These are phyloP conservation scores for Anagrus nilaparvatae DNA, from an alignment of 1,140 invertebrate genomes.

Conservation along the genomic window DNA sequence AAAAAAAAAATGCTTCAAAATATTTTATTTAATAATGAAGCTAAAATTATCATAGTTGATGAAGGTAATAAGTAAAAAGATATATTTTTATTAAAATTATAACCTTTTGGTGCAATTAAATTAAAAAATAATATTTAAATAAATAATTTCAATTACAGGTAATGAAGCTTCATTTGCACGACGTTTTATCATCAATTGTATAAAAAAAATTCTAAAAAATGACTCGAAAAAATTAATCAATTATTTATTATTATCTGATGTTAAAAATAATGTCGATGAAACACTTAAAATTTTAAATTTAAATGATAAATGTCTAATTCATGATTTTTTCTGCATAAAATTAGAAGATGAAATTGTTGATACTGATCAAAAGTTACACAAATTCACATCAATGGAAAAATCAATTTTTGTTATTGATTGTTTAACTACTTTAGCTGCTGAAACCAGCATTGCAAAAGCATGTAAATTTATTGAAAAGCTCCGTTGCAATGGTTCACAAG, in stretches of 20 bases:
- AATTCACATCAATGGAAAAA: constrained; percentile 15
- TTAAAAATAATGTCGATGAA: constrained; percentile 21
- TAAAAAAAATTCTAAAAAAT: constrained; percentile 25
- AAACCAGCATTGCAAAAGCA: constrained; percentile 25
- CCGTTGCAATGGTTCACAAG: constrained; percentile 19
- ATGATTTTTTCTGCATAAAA: constrained; percentile 30
- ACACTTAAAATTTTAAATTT: constrained; percentile 16
- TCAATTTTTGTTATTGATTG: constrained; percentile 32
- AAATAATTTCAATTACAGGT: constrained; percentile 21
- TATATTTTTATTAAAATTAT: constrained; percentile 1
- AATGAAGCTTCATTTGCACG: constrained; percentile 22
- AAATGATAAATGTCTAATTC: constrained; percentile 24
- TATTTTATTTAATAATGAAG: constrained; percentile 20
- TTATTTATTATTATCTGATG: constrained; percentile 28
- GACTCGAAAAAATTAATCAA: constrained; percentile 16
- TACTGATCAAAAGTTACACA: constrained; percentile 20
- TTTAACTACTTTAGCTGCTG: constrained; percentile 29
- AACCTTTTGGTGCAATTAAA: neutral
- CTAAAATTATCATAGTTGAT: constrained; percentile 27
- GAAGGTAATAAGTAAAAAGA: constrained; percentile 22
- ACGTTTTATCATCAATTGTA: constrained; percentile 30
- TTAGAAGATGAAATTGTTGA: constrained; percentile 21
- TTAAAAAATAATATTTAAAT: neutral
- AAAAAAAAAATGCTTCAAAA: too few relatives aligned
- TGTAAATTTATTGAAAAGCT: constrained; percentile 30